Conservation (phyloP, 2,888 invertebrate genomes). For the Platypus cylindrus region DNA sequence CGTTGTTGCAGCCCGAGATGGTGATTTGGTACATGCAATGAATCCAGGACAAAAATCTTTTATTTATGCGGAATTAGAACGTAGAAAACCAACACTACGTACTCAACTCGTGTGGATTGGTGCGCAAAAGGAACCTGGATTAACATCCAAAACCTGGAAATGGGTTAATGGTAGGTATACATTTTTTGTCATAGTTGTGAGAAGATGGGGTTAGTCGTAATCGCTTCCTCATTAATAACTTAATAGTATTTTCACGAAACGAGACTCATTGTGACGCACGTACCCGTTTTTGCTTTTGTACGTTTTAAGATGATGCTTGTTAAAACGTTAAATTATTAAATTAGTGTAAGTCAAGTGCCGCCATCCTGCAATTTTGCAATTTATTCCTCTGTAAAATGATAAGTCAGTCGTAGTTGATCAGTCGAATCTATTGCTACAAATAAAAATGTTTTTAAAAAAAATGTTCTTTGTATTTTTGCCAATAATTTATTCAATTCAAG, state of each 20-base stretch:
- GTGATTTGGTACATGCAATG: conserved; percentile 34
- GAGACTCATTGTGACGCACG: too few species aligned
- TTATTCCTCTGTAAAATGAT: not conserved
- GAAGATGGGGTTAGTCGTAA: too few species aligned
- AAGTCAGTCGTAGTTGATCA: not conserved
- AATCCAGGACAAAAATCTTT: conserved; percentile 45
- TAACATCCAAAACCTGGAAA: conserved; percentile 74
- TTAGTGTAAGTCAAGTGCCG: not conserved
- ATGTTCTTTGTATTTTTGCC: not conserved
- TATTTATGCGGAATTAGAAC: conserved; percentile 65
- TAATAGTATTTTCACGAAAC: too few species aligned
- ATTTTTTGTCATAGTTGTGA: not conserved
- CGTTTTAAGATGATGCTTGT: too few species aligned
- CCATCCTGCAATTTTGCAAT: conserved; percentile 1
- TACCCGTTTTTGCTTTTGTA: too few species aligned
- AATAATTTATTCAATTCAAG: too few species aligned
- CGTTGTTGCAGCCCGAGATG: conserved; percentile 13
- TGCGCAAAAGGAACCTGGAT: conserved; percentile 74
- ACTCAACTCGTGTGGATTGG: conserved; percentile 87
- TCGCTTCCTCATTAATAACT: too few species aligned
- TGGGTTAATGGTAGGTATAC: conserved; percentile 72
- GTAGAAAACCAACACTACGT: conserved; percentile 64
- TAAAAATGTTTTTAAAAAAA: not conserved
- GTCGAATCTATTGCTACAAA: not conserved
- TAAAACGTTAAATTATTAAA: conserved; percentile 3